phyloP scores from a whole-genome alignment of 92 coral and sea anemone species.

The Palythoa heliodiscus region DNA sequence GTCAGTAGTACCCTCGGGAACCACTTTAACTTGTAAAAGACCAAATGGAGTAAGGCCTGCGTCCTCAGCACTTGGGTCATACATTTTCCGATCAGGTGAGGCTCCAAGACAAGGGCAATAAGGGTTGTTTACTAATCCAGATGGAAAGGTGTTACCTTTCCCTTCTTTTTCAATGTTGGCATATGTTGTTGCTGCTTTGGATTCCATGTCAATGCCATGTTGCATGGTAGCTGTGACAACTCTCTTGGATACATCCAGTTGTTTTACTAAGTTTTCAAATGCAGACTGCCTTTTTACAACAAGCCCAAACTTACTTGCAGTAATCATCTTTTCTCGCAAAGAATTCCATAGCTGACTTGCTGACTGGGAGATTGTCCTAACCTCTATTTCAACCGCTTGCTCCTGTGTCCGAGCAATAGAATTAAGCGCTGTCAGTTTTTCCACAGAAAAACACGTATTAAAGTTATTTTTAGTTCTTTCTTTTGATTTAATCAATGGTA shows the following conservation, averaged over 20 bases:
- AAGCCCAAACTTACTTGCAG: slow-evolving; percentile 61
- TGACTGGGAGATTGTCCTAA: background rate
- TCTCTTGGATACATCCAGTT: slow-evolving; percentile 45
- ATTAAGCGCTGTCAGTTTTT: background rate
- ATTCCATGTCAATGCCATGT: slow-evolving; percentile 49
- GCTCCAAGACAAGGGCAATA: slow-evolving; percentile 59
- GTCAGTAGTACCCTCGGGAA: slow-evolving; percentile 50
- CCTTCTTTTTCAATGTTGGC: slow-evolving; percentile 41
- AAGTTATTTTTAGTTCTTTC: slow-evolving; percentile 44
- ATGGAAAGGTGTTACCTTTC: slow-evolving; percentile 42
- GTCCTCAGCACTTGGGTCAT: slow-evolving; percentile 48
- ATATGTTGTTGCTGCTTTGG: slow-evolving; percentile 45
- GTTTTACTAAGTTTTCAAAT: slow-evolving; percentile 54
- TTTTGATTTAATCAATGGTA: slow-evolving; percentile 36
- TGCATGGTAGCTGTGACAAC: slow-evolving; percentile 59
- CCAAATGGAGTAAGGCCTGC: slow-evolving; percentile 24
- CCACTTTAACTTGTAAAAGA: slow-evolving; percentile 55
- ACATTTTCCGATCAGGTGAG: slow-evolving; percentile 62
- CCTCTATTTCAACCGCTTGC: slow-evolving; percentile 22
- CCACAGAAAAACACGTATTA: background rate
- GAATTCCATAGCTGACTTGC: slow-evolving; percentile 2
- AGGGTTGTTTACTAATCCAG: slow-evolving; percentile 58
- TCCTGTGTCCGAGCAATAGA: background rate
- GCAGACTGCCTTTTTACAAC: slow-evolving; percentile 54
- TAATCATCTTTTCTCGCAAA: slow-evolving; percentile 33